Evolutionary conservation across 2,797 vertebrate species (phyloP), one percentile per base, ranked within the genome.

Genomic region (Enteromius unitaeniatus): DNA sequence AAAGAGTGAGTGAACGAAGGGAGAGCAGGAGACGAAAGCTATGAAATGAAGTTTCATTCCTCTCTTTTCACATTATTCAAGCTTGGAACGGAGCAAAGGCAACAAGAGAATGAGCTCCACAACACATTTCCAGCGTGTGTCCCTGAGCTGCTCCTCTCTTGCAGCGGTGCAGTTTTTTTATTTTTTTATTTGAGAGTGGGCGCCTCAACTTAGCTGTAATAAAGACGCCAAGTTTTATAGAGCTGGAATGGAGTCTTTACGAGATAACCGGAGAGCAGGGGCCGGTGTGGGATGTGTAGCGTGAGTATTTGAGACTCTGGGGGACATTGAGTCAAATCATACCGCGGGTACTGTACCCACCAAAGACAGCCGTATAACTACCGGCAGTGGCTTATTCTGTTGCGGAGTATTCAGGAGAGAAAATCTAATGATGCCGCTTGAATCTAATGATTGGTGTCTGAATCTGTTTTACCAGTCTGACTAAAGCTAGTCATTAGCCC

Each of bases 191-290:
- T 77, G 55, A 85, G 81, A 80, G 65, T 37, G 64, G 74, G 72
- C 17, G 62, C 64, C 15, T 82, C 64, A 75, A 73, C 28, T 69
- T 84, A 40, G 53, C 74, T 84, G 76, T 73, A 84, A 84, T 78
- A 86, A 87, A 84, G 74, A 60, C 62, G 14, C 2, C 78, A 73
- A 51, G 91, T 74, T 94, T 95, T 93, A 94, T 91, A 91, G 92
- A 94, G 92, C 92, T 91, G 89, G 89, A 93, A 91, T 88, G 1
- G 84, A 91, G 91, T 92, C 93, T 93, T 93, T 93, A 93, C 90
- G 92, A 94, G 93, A 94, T 92, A 93, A 93, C 93, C 91, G 87
- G 80, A 88, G 92, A 90, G 89, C 91, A 93, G 91, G 91, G 91
- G 92, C 92, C 70, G 68, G 76, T 58, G 62, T 64, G 78, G 58